phyloP scores from a whole-genome alignment of 1,140 invertebrate genomes.

The Trichogramma pretiosum region DNA sequence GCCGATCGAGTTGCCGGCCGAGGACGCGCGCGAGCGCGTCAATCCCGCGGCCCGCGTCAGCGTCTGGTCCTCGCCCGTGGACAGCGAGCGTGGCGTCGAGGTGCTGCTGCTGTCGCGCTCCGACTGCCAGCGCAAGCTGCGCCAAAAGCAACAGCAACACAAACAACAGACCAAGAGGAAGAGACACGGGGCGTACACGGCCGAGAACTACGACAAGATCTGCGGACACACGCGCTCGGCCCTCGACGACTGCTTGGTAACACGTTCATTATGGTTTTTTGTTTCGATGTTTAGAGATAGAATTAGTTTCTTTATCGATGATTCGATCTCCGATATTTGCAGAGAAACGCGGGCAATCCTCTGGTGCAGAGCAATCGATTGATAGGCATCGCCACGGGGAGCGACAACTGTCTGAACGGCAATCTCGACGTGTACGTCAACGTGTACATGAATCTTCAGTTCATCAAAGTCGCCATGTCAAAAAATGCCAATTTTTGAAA shows the following conservation, averaged over 20 bases:
- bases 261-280: background rate
- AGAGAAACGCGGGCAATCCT: conserved; percentile 4
- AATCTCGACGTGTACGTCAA: conserved; percentile 1
- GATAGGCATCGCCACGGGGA: background rate
- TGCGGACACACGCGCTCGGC: conserved; percentile 5
- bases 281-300: background rate
- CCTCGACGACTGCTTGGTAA: conserved; percentile 7
- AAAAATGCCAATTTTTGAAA: background rate
- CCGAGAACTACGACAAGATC: conserved; percentile 6
- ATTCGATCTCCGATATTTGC: background rate
- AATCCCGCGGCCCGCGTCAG: background rate
- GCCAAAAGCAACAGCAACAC: background rate
- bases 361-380: background rate
- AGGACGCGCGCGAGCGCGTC: background rate
- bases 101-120: background rate
- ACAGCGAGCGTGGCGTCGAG: background rate
- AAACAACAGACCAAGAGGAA: conserved; percentile 6
- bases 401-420: background rate
- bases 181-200: too few species aligned
- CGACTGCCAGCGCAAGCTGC: background rate
- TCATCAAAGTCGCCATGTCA: background rate
- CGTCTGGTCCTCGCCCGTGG: conserved; percentile 8
- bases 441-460: background rate
- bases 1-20: background rate
- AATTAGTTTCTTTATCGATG: too few species aligned